Evolutionary conservation across 2,797 vertebrate species (phyloP), one percentile per base, ranked within the genome.

Genomic region (Pseudocheirus occidentalis): DNA sequence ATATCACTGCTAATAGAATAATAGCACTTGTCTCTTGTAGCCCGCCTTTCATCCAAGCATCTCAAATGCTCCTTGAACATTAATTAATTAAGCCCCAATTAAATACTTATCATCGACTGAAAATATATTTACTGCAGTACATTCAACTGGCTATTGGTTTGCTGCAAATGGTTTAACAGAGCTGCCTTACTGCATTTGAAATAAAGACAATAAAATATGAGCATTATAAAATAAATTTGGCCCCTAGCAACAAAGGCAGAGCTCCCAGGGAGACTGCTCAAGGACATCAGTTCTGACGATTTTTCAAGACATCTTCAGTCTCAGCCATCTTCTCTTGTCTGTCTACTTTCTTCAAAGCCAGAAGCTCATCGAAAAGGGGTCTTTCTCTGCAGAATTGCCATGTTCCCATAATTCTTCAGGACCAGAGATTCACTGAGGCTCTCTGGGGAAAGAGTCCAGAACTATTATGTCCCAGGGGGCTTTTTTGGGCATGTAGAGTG

Each of bases 81-180:
- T 89, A 11, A 91, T 91, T 91, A 93, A 94, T 62, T 92, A 93
- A 94, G 66, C 52, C 58, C 53, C 93, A 62, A 81, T 96, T 94
- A 95, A 95, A 89, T 21, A 87, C 40, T 95, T 95, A 59, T 55
- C 54, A 54, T 90, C 55, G 91, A 52, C 96, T 53, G 58, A 94
- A 96, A 95, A 87, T 93, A 58, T n/a, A 62, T 87, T 95, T 97
- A 92, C 59, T 16, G 95, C 62, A 24, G 66, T 0, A 4, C 53
- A 1, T 52, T 58, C 62, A 53, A 10, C 52, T 9, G 91, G 57
- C 90, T 90, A 18, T 81, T 7, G 90, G 31, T 55, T 94, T 94
- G 2, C 93, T 16, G 55, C 28, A n/a, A n/a, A 92, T 62, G 91
- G 89, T 93, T 93, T 81, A 52, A 90, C 53, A 5, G 73, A 87